These are phyloP conservation scores for Craterocephalus amniculus DNA, from an alignment of 2,797 vertebrate genomes.

Conservation along the genomic window DNA sequence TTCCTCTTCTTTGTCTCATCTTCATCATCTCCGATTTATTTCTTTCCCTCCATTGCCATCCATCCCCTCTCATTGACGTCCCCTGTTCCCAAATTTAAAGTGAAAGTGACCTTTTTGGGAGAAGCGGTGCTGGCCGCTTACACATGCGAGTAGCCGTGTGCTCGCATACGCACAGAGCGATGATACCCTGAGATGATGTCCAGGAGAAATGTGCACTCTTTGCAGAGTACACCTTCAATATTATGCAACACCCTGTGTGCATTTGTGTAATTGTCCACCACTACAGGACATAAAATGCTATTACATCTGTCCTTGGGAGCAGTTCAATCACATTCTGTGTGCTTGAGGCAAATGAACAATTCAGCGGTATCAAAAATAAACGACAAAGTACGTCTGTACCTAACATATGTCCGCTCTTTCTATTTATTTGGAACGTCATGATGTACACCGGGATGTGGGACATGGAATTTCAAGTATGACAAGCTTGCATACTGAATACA, in stretches of 20 bases:
- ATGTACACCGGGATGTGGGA: neutral
- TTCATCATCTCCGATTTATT: neutral
- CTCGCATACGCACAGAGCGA: slow-evolving; percentile 22
- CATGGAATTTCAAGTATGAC: neutral
- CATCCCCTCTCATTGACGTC: slow-evolving; percentile 13
- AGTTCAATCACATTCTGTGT: slow-evolving; percentile 49
- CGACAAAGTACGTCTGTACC: neutral
- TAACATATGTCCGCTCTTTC: slow-evolving; percentile 1
- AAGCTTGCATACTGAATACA: neutral
- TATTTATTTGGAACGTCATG: slow-evolving; percentile 22
- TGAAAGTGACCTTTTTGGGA: slow-evolving; percentile 68
- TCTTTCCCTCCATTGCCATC: neutral
- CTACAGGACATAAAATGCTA: slow-evolving; percentile 65
- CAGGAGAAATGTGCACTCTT: slow-evolving; percentile 12
- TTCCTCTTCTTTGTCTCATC: neutral
- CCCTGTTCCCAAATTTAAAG: slow-evolving; percentile 51
- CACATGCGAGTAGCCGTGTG: slow-evolving; percentile 3
- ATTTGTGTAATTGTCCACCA: slow-evolving; percentile 26
- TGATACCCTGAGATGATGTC: slow-evolving; percentile 33
- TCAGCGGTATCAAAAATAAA: slow-evolving; percentile 47
- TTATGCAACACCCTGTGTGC: slow-evolving; percentile 16
- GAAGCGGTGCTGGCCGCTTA: slow-evolving; percentile 24
- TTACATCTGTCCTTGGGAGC: slow-evolving; percentile 71
- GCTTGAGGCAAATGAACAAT: slow-evolving; percentile 59
- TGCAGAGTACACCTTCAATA: slow-evolving; percentile 41